A percentile compares a stretch with the other conserved stretches of the same genome.
phyloP scores from a whole-genome alignment of 1,140 invertebrate genomes.

The Cyrtorhinus lividipennis region DNA sequence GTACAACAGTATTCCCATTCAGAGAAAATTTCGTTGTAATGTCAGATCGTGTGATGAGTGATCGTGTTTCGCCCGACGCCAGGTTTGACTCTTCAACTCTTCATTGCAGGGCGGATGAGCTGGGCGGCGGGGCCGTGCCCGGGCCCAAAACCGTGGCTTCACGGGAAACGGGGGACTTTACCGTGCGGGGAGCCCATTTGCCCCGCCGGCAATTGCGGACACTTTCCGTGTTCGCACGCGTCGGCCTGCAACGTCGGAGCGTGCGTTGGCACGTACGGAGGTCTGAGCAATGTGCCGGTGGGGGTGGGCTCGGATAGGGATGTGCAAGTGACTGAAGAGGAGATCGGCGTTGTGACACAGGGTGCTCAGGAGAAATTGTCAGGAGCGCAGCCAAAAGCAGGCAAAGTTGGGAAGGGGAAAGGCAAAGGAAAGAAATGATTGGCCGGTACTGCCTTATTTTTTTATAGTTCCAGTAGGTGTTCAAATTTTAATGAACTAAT shows the following conservation, averaged over 20 bases:
- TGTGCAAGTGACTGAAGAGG: background rate
- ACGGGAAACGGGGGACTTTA: background rate
- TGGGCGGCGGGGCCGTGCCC: background rate
- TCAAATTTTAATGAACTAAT: too few relatives aligned
- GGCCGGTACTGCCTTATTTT: too few relatives aligned
- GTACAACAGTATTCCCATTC: too few relatives aligned
- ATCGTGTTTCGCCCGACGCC: too few relatives aligned
- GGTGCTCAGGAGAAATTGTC: background rate
- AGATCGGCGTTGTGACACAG: background rate
- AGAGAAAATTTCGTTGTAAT: too few relatives aligned
- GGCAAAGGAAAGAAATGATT: slow-evolving; percentile 4
- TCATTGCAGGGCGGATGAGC: background rate
- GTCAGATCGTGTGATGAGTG: too few relatives aligned
- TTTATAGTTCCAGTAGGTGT: too few relatives aligned
- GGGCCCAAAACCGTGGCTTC: background rate
- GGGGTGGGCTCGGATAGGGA: background rate
- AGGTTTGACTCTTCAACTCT: too few relatives aligned
- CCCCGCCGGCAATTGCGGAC: background rate
- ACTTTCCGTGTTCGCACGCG: background rate
- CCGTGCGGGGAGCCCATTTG: background rate
- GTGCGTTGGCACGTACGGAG: background rate
- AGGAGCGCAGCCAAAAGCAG: background rate
- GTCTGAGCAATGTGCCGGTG: too few relatives aligned
- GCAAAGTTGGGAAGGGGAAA: background rate
- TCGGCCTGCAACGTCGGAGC: background rate